Evolutionary conservation across 2,888 invertebrate species (phyloP).

Genomic region (Lampropteryx suffumata): DNA sequence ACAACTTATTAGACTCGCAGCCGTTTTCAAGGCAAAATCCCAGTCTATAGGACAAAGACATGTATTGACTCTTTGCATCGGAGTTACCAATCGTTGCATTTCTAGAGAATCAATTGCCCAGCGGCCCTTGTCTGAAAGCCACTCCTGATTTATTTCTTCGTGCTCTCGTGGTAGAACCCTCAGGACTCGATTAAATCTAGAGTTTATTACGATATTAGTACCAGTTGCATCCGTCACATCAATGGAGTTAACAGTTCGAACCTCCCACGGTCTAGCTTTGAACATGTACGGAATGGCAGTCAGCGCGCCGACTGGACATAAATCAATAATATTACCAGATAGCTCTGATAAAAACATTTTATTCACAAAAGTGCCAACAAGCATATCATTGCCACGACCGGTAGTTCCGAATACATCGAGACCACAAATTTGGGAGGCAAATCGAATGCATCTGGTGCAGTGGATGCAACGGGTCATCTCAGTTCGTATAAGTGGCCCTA

Average conservation of each 20-base stretch:
- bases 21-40: constrained; percentile 93
- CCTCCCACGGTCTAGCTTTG: constrained; percentile 99
- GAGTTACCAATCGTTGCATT: constrained; percentile 95
- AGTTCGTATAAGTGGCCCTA: constrained; percentile 97
- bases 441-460: constrained; percentile 98
- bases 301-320: constrained; percentile 99
- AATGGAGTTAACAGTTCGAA: constrained; percentile 85
- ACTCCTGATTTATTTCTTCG: constrained; percentile 93
- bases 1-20: constrained; percentile 84
- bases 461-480: constrained; percentile 99
- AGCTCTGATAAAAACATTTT: constrained; percentile 98
- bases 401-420: constrained; percentile 97
- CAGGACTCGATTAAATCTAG: constrained; percentile 62
- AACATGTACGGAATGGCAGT: constrained; percentile 98
- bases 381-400: constrained; percentile 97
- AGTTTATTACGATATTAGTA: constrained; percentile 65
- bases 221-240: constrained; percentile 75
- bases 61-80: constrained; percentile 91
- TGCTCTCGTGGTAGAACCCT: constrained; percentile 69
- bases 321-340: constrained; percentile 98
- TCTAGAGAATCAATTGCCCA: constrained; percentile 98
- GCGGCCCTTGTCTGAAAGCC: constrained; percentile 98
- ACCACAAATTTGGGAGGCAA: constrained; percentile 98
- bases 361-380: constrained; percentile 98
- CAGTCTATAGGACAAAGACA: constrained; percentile 93